Percentiles rank a stretch among this genome's conserved stretches.
phyloP scores from a whole-genome alignment of 2,797 vertebrate species.

The Myiothlypis coronata region DNA sequence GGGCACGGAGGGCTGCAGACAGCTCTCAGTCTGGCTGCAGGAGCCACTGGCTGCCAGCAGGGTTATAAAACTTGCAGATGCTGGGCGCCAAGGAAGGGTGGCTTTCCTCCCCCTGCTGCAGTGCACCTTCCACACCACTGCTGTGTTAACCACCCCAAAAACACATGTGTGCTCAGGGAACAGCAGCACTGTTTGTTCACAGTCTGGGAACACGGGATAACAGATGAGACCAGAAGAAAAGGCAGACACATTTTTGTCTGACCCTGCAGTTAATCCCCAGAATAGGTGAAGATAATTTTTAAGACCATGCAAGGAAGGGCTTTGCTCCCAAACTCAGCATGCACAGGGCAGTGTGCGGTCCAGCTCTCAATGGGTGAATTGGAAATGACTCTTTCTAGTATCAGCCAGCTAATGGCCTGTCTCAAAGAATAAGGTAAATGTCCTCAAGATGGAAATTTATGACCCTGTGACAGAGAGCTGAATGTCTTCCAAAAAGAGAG shows the following conservation, averaged over 20 bases:
- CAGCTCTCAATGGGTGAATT: not conserved
- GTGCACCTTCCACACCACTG: not conserved
- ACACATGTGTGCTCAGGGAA: not conserved
- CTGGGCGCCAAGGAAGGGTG: not conserved
- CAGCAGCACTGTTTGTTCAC: not conserved
- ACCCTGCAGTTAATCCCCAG: not conserved
- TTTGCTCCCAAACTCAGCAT: not conserved
- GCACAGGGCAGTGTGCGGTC: accelerated
- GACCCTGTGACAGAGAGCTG: not conserved
- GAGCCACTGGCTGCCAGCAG: not conserved
- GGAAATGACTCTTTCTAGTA: not conserved
- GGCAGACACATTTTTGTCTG: not conserved
- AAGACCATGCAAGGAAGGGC: not conserved
- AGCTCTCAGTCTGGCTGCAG: not conserved
- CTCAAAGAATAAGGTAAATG: not conserved
- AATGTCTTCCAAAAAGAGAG: not conserved
- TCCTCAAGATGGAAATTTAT: not conserved
- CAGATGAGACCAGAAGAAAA: not conserved
- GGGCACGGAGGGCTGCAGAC: not conserved
- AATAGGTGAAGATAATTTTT: not conserved
- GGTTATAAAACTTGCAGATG: not conserved
- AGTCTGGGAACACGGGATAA: not conserved
- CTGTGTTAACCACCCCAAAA: not conserved
- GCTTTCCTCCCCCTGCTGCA: not conserved
- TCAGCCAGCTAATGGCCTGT: not conserved